Evolutionary conservation across 2,888 invertebrate species (phyloP).

Genomic region (Coenonympha arcania): DNA sequence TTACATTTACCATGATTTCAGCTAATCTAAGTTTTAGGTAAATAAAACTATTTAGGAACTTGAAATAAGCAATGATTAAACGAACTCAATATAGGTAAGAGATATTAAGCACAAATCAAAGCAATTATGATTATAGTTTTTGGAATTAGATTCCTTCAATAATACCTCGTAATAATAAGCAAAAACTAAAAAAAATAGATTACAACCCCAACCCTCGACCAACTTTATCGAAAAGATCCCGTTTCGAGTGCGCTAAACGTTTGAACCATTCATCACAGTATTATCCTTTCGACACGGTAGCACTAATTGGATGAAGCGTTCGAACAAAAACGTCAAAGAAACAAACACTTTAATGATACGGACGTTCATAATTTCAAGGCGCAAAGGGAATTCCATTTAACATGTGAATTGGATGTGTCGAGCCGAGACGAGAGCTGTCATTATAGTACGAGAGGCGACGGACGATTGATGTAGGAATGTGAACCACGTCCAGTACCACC

Average conservation of each 20-base stretch:
- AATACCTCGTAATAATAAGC: too few relatives aligned
- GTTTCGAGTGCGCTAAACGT: constrained; percentile 65
- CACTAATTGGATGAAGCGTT: constrained; percentile 71
- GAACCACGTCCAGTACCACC: too few relatives aligned
- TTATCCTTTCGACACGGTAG: constrained; percentile 76
- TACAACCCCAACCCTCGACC: constrained; percentile 1
- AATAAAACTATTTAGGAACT: too few relatives aligned
- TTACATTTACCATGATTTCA: too few relatives aligned
- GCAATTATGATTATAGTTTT: too few relatives aligned
- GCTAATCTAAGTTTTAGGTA: too few relatives aligned
- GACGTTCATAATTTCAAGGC: constrained; percentile 62
- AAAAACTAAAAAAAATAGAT: not conserved
- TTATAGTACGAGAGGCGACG: constrained; percentile 27
- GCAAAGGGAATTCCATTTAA: constrained; percentile 71
- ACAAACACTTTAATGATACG: constrained; percentile 71
- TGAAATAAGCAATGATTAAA: too few relatives aligned
- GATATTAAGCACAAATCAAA: too few relatives aligned
- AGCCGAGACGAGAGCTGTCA: constrained; percentile 53
- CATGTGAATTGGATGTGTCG: constrained; percentile 70
- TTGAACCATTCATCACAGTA: constrained; percentile 64
- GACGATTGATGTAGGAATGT: too few relatives aligned
- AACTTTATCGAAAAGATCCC: constrained; percentile 46
- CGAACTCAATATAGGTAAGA: too few relatives aligned
- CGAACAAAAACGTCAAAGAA: constrained; percentile 66
- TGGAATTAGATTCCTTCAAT: too few relatives aligned